Percentiles rank a stretch among this genome's conserved stretches.
Conservation (phyloP, 2,113 vertebrate species). For the Brachyhypopomus gauderio region DNA sequence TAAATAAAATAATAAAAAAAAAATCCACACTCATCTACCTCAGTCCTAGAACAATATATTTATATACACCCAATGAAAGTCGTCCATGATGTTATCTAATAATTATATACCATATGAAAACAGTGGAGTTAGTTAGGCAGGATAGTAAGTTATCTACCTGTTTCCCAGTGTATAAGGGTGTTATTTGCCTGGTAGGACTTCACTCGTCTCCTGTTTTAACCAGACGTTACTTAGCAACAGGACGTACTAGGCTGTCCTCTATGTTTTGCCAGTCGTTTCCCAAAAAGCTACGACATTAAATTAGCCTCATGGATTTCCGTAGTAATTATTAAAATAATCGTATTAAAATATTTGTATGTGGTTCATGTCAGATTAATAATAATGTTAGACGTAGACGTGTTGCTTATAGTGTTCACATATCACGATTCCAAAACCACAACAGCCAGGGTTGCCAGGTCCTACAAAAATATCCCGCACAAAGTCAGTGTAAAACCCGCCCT, state of each 20-base stretch:
- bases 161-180: not conserved
- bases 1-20: no score
- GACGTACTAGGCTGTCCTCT: conserved; percentile 41
- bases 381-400: no score
- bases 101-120: not conserved
- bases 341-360: no score
- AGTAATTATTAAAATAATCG: no score
- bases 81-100: not conserved
- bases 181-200: not conserved
- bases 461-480: no score
- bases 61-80: not conserved
- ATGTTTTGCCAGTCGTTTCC: not conserved
- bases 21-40: no score
- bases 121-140: not conserved
- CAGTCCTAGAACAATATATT: no score
- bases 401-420: no score
- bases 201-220: not conserved
- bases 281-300: not conserved
- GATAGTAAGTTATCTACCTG: not conserved
- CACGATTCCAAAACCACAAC: no score
- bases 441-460: no score
- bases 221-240: conserved; percentile 68
- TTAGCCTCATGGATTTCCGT: not conserved
- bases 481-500: no score
- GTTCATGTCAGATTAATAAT: no score